Evolutionary conservation across 1,140 invertebrate species (phyloP), one percentile per base, ranked within the genome.

Genomic region (Microplitis demolitor): DNA sequence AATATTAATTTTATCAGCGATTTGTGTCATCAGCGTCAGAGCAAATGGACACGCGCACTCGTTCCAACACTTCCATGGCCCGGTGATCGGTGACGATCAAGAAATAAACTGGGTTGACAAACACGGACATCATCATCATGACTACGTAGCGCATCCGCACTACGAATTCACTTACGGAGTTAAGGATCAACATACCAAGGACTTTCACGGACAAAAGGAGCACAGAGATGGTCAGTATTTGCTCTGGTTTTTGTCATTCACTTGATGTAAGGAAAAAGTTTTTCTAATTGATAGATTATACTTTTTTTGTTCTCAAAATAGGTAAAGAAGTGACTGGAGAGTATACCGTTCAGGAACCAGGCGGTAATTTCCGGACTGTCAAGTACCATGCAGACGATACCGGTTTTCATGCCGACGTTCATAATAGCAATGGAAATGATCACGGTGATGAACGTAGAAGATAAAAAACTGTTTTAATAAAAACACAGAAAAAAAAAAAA

Each of bases 381-480:
- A 77, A 77, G 58, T 80, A 80, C 16, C 64, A 72, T 53, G 73
- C 62, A 11, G 78, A 76, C 39, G 62, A 78, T 60, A 39, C 72
- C 62, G 78, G 78, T 60, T 79, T 79, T 69, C 76, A 77, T 83
- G 91, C 92, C 69, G 87, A 89, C 78, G 91, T 93, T 34, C 89
- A 88, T 79, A 92, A 92, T 82, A 90, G 89, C 83, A 89, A 88
- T 83, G 85, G 88, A 63, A 63, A 63, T 63, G 61, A 63, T 37
- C 61, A 63, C 61, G 35, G 35, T 37, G 61, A 34, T 37, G 31
- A 14, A 9, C 11, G 31, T n/a, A 33, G 35, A 35, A 33, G 35
- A 11, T 88, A 58, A 92, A 93, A 92, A 85, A 94, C 94, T 81
- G 92, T 93, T 69, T 91, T 93, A 50, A 6, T 50, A 50, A 6